phyloP scores from a whole-genome alignment of 2,113 vertebrate species.

The Aptenodytes patagonicus region DNA sequence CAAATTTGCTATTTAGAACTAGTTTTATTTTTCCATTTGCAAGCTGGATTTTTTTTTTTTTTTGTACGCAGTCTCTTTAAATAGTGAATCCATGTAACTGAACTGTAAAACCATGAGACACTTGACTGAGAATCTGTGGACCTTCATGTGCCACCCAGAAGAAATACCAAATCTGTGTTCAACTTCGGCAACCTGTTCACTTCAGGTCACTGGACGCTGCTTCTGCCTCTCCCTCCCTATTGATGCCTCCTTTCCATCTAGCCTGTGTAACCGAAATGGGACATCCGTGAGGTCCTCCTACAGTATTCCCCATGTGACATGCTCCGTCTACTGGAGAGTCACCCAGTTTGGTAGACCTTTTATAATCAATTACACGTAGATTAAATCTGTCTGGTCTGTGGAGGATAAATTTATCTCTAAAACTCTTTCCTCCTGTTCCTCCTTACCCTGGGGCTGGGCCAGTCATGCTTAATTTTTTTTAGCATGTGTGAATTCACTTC shows the following conservation, averaged over 20 bases:
- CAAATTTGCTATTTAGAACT: not conserved
- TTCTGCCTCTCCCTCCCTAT: not conserved
- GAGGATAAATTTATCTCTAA: not conserved
- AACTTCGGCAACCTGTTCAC: not conserved
- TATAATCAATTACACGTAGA: not conserved
- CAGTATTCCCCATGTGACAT: not conserved
- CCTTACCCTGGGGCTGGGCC: not conserved
- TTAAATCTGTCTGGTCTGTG: not conserved
- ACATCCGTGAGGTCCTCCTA: not conserved
- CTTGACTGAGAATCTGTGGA: not conserved
- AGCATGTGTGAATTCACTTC: not conserved
- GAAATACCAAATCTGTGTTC: not conserved
- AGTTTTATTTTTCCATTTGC: not conserved
- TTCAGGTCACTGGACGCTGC: not conserved
- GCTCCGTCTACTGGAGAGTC: not conserved
- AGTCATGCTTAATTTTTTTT: not conserved
- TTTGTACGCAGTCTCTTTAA: not conserved
- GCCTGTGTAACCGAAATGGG: not conserved
- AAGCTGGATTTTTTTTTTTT: not conserved
- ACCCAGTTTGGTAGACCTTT: not conserved
- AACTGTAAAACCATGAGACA: not conserved
- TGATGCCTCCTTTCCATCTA: not conserved
- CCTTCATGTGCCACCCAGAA: rapidly evolving
- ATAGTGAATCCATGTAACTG: not conserved
- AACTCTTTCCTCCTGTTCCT: not conserved